phyloP scores from a whole-genome alignment of 2,888 invertebrate species.

The Noctua comes region DNA sequence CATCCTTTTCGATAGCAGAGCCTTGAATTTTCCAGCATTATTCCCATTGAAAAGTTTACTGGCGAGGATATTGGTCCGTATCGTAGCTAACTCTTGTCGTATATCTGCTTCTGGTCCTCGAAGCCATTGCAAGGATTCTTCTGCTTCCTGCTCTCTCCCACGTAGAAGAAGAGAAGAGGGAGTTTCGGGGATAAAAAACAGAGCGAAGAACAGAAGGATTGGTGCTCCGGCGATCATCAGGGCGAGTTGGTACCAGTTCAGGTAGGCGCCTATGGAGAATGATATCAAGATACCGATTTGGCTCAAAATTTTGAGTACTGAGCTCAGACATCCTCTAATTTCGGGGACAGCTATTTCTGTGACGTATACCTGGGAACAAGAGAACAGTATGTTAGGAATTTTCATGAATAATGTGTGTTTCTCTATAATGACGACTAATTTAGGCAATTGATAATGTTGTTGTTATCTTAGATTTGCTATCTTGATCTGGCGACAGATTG shows the following conservation, averaged over 20 bases:
- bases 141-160: slow-evolving; percentile 94
- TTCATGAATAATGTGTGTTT: slow-evolving; percentile 16
- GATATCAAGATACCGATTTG: slow-evolving; percentile 96
- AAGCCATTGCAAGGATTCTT: slow-evolving; percentile 94
- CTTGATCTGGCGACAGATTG: slow-evolving; percentile 24
- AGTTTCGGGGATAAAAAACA: slow-evolving; percentile 96
- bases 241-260: slow-evolving; percentile 96
- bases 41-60: slow-evolving; percentile 83
- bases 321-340: slow-evolving; percentile 95
- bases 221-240: slow-evolving; percentile 94
- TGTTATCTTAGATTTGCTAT: slow-evolving; percentile 41
- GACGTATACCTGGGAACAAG: slow-evolving; percentile 93
- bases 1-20: slow-evolving; percentile 84
- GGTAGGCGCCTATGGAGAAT: slow-evolving; percentile 94
- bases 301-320: slow-evolving; percentile 95
- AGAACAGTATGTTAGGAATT: slow-evolving; percentile 46
- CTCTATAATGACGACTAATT: slow-evolving; percentile 18
- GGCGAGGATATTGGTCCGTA: slow-evolving; percentile 92
- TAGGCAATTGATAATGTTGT: background rate
- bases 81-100: slow-evolving; percentile 92
- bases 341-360: slow-evolving; percentile 97
- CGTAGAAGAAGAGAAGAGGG: slow-evolving; percentile 95
- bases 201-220: slow-evolving; percentile 93
- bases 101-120: slow-evolving; percentile 94
- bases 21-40: slow-evolving; percentile 80